phyloP scores from a whole-genome alignment of 2,888 invertebrate genomes.

The Zeuzera pyrina region DNA sequence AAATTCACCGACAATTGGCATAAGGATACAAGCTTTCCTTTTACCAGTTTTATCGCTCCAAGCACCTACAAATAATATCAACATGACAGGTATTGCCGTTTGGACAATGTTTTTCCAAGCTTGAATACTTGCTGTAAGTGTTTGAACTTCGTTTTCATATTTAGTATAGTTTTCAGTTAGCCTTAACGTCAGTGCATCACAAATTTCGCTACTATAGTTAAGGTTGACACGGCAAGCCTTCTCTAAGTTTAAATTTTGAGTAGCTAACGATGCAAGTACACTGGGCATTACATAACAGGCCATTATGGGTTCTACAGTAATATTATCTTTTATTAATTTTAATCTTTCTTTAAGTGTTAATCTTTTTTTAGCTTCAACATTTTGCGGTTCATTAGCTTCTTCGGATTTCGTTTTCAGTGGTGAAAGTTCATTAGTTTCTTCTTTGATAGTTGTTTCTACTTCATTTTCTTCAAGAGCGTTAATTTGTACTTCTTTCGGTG shows the following conservation, averaged over 20 bases:
- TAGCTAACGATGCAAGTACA: constrained; percentile 80
- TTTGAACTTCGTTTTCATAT: constrained; percentile 77
- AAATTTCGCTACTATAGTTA: constrained; percentile 78
- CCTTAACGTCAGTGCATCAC: constrained; percentile 81
- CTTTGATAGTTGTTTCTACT: constrained; percentile 19
- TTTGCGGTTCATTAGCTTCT: constrained; percentile 15
- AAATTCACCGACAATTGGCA: constrained; percentile 87
- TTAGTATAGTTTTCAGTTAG: constrained; percentile 75
- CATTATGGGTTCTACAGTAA: constrained; percentile 82
- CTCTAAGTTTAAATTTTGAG: constrained; percentile 86
- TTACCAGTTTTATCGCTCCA: constrained; percentile 81
- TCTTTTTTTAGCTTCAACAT: constrained; percentile 26
- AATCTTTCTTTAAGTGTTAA: constrained; percentile 38
- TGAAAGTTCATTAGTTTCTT: constrained; percentile 28
- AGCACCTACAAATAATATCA: constrained; percentile 88
- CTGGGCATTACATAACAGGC: constrained; percentile 79
- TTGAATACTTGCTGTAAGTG: constrained; percentile 81
- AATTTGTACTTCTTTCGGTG: no score
- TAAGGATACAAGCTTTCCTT: constrained; percentile 84
- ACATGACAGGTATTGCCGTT: constrained; percentile 83
- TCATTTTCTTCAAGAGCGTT: constrained; percentile 12
- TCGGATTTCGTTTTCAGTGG: constrained; percentile 32
- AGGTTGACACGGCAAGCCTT: constrained; percentile 90
- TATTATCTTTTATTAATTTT: constrained; percentile 60
- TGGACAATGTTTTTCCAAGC: constrained; percentile 90